A percentile compares a stretch with the other conserved stretches of the same genome.
Evolutionary conservation across 2,888 invertebrate genomes (phyloP).

Genomic region (Megastigmus dorsalis): DNA sequence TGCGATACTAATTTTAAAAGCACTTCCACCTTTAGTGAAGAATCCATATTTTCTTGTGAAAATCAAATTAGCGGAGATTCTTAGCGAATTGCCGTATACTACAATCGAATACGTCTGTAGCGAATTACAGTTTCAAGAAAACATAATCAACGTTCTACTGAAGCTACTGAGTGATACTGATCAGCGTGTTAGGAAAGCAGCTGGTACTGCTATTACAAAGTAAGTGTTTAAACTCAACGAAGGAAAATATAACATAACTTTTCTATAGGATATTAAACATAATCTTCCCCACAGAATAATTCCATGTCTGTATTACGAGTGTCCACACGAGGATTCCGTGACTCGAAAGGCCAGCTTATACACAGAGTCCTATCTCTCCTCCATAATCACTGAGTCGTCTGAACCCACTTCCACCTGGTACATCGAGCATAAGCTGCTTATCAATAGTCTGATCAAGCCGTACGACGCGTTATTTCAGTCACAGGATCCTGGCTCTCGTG

Average conservation of each 20-base stretch:
- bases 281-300: conserved; percentile 73
- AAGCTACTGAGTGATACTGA: conserved; percentile 85
- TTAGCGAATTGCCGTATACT: conserved; percentile 79
- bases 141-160: conserved; percentile 79
- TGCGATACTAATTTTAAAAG: conserved; percentile 78
- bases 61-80: conserved; percentile 82
- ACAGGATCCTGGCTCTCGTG: conserved; percentile 59
- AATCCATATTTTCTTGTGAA: conserved; percentile 92
- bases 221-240: conserved; percentile 69
- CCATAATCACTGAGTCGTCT: conserved; percentile 54
- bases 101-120: conserved; percentile 77
- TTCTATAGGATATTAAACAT: no score
- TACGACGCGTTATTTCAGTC: conserved; percentile 70
- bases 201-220: conserved; percentile 81
- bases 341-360: conserved; percentile 76
- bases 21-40: conserved; percentile 79
- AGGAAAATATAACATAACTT: no score
- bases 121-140: conserved; percentile 77
- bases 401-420: conserved; percentile 48
- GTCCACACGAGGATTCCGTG: conserved; percentile 76
- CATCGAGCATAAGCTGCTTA: conserved; percentile 69
- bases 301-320: conserved; percentile 74
- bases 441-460: conserved; percentile 77
- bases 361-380: conserved; percentile 69
- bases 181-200: conserved; percentile 83